Evolutionary conservation across 2,888 invertebrate species (phyloP).

Genomic region (Spodoptera littoralis): DNA sequence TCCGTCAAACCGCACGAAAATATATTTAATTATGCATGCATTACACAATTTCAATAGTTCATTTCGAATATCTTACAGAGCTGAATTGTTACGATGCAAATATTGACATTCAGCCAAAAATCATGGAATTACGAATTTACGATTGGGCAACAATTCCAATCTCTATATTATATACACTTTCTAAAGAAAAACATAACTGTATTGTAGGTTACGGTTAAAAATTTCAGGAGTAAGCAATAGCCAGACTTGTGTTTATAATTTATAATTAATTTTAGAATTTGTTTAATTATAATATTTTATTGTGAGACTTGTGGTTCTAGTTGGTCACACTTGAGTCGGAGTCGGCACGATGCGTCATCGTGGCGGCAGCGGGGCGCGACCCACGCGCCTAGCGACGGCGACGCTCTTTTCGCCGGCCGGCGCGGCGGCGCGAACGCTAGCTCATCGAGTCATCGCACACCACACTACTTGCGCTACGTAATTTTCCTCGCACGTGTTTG

Average conservation of each 20-base stretch:
- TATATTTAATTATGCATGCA: background rate
- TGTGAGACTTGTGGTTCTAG: slow-evolving; percentile 23
- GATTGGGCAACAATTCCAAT: no score
- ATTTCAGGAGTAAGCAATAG: no score
- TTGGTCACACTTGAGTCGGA: slow-evolving; percentile 43
- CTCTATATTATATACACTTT: no score
- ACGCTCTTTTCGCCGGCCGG: slow-evolving; percentile 43
- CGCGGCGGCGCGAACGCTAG: slow-evolving; percentile 35
- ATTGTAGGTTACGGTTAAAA: no score
- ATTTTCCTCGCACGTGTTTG: slow-evolving; percentile 63
- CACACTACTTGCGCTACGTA: slow-evolving; percentile 27
- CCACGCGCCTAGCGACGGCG: slow-evolving; percentile 71
- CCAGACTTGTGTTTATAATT: background rate
- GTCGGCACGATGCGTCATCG: slow-evolving; percentile 75
- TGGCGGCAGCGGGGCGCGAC: slow-evolving; percentile 77
- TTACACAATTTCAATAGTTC: no score
- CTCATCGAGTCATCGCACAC: slow-evolving; percentile 37
- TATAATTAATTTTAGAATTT: background rate
- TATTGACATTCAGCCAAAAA: no score
- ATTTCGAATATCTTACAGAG: no score
- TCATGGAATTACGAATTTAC: no score
- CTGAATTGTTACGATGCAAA: no score
- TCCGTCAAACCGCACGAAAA: slow-evolving; percentile 2
- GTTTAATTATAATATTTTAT: slow-evolving; percentile 6
- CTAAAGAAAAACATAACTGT: no score